A percentile compares a stretch with the other conserved stretches of the same genome.
phyloP scores from a whole-genome alignment of 1,140 invertebrate species.

The Drosophila dunni region DNA sequence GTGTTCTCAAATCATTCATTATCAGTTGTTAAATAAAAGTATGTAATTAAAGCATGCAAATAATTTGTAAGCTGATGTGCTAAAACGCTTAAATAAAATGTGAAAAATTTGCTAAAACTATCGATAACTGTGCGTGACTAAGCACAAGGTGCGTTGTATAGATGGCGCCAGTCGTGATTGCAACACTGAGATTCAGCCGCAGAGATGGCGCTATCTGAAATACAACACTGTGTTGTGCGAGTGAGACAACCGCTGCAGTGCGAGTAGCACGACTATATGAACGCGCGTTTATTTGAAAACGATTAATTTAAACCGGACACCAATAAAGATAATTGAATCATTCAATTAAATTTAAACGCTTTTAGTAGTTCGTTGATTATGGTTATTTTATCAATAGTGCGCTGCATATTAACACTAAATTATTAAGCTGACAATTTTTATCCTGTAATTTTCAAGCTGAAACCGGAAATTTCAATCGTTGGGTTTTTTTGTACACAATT shows the following conservation, averaged over 20 bases:
- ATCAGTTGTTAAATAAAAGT: not conserved
- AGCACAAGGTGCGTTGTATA: not conserved
- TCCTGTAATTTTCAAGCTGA: not conserved
- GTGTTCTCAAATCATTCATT: not conserved
- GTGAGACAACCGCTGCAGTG: not conserved
- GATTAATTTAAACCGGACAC: not conserved
- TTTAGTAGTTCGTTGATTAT: not conserved
- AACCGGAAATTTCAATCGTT: slow-evolving; percentile 26
- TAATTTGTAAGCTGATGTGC: no score
- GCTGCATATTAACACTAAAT: slow-evolving; percentile 15
- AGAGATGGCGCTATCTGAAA: slow-evolving; percentile 6
- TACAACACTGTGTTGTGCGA: slow-evolving; percentile 10
- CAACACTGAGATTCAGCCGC: not conserved
- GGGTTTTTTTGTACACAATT: not conserved
- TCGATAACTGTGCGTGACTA: slow-evolving; percentile 22
- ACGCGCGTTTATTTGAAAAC: slow-evolving; percentile 22
- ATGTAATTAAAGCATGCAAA: no score
- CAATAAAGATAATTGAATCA: not conserved
- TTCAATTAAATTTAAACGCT: not conserved
- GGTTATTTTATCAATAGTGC: not conserved
- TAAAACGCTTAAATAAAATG: not conserved
- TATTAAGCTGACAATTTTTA: slow-evolving; percentile 1
- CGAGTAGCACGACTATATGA: slow-evolving; percentile 10
- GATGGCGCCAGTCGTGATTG: not conserved
- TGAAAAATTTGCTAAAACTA: not conserved